Conservation (phyloP, 2,888 invertebrate genomes). For the Mystacides longicornis region DNA sequence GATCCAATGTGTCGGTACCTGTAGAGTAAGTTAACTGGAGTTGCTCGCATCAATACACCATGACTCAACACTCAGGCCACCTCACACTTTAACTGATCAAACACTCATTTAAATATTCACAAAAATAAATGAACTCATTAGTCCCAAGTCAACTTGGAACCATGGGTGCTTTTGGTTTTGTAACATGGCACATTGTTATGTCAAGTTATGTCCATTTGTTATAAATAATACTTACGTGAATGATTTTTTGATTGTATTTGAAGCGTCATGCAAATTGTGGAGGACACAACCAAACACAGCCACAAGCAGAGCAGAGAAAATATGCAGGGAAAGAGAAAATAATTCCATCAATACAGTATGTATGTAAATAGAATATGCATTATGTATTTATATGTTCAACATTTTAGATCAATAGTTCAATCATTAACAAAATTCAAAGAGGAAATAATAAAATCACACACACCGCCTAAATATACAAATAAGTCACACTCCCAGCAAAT, state of each 20-base stretch:
- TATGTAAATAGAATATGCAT: conserved; percentile 6
- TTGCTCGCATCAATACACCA: no score
- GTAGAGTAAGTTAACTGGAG: no score
- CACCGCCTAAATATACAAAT: conserved; percentile 8
- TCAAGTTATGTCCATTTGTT: conserved; percentile 26
- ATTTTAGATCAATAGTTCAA: background rate
- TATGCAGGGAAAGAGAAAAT: conserved; percentile 62
- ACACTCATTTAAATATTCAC: no score
- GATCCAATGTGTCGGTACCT: no score
- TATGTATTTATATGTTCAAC: background rate
- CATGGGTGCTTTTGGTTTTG: no score
- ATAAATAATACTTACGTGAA: conserved; percentile 64
- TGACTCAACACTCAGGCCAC: no score
- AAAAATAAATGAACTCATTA: background rate
- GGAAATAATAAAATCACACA: conserved; percentile 25
- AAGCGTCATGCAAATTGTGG: conserved; percentile 71
- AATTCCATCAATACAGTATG: conserved; percentile 60
- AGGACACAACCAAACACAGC: conserved; percentile 76
- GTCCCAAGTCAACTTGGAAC: background rate
- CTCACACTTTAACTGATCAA: no score
- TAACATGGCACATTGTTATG: conserved; percentile 19
- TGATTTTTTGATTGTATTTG: conserved; percentile 59
- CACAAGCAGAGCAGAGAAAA: conserved; percentile 78
- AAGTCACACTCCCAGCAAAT: no score
- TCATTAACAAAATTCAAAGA: conserved; percentile 12